Evolutionary conservation across 2,797 vertebrate species (phyloP).

Genomic region (Oreonectes daqikongensis): DNA sequence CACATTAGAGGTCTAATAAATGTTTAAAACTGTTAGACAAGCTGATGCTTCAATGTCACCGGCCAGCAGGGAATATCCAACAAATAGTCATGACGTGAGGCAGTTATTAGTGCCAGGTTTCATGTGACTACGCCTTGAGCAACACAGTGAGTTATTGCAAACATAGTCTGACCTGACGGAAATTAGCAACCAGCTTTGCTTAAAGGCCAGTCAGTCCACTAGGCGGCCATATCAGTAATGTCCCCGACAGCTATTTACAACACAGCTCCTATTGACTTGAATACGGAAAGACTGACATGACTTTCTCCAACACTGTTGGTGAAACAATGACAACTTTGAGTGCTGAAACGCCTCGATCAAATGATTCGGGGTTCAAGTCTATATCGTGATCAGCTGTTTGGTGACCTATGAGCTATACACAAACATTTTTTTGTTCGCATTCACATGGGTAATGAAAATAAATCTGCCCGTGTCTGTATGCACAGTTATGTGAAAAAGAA

Average conservation of each 20-base stretch:
- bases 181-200: not conserved
- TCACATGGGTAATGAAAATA: conserved; percentile 6
- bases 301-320: not conserved
- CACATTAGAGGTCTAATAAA: conserved; percentile 4
- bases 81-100: not conserved
- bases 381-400: not conserved
- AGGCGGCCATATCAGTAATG: not conserved
- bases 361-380: not conserved
- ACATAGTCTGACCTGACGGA: conserved; percentile 1
- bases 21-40: not conserved
- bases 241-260: not conserved
- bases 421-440: not conserved
- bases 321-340: not conserved
- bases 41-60: not conserved
- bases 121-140: conserved; percentile 9
- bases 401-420: not conserved
- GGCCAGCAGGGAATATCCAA: not conserved
- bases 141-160: not conserved
- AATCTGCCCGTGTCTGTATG: not conserved
- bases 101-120: conserved; percentile 17
- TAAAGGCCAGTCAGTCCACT: not conserved
- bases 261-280: not conserved
- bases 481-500: not conserved
- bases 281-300: not conserved
- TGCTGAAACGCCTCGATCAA: not conserved